phyloP scores from a whole-genome alignment of 2,888 invertebrate genomes.

The Pinctada fucata region DNA sequence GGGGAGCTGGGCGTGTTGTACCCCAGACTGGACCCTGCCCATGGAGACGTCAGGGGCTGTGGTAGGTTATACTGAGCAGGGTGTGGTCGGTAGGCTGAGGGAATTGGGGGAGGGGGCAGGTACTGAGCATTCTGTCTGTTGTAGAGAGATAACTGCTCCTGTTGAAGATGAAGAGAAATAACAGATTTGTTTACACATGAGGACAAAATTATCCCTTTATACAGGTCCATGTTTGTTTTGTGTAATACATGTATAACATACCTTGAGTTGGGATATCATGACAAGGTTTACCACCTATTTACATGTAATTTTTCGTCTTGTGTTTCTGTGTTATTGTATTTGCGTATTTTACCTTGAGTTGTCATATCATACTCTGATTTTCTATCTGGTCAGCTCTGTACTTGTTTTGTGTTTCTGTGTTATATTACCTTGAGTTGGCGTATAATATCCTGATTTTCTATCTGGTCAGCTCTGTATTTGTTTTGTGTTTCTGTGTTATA shows the following conservation, averaged over 20 bases:
- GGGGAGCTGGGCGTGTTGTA: constrained; percentile 31
- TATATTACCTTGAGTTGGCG: no score
- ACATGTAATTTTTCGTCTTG: constrained; percentile 77
- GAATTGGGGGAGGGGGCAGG: constrained; percentile 24
- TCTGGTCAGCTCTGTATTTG: no score
- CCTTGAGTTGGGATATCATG: constrained; percentile 79
- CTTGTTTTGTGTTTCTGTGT: no score
- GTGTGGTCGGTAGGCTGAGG: constrained; percentile 40
- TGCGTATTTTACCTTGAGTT: no score
- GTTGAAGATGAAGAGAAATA: neutral
- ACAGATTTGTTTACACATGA: neutral
- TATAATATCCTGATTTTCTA: no score
- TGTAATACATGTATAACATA: no score
- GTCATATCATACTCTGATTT: no score
- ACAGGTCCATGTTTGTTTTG: no score
- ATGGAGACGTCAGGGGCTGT: constrained; percentile 34
- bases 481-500: no score
- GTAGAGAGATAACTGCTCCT: neutral
- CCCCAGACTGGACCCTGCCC: constrained; percentile 20
- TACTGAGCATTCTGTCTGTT: constrained; percentile 7
- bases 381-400: no score
- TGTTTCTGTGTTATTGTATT: constrained; percentile 64
- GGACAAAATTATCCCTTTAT: no score
- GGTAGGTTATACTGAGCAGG: constrained; percentile 68
- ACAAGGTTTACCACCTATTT: constrained; percentile 79